A percentile compares a stretch with the other conserved stretches of the same genome.
These are phyloP conservation scores for Haliclona indistincta DNA, from an alignment of 37 sponge, comb jelly and placozoan genomes.

Conservation along the genomic window DNA sequence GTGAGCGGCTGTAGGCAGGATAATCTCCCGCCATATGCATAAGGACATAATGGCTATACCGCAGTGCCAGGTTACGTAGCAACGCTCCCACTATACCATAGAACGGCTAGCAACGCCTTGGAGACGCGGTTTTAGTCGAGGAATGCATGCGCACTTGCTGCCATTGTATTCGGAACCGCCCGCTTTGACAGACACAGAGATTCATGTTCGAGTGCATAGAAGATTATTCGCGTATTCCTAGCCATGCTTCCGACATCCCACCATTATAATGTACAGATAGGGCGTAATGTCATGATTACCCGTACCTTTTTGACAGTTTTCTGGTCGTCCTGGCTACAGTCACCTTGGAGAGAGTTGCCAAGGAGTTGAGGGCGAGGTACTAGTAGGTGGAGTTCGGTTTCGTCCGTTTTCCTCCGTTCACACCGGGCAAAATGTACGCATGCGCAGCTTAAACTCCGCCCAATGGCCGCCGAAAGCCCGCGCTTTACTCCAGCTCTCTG, in stretches of 20 bases:
- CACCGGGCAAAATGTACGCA: conserved; percentile 40
- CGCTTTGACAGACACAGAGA: not conserved
- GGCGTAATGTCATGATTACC: conserved; percentile 41
- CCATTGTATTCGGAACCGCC: not conserved
- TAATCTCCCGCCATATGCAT: no score
- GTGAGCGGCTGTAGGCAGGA: no score
- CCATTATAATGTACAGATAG: not conserved
- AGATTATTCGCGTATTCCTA: no score
- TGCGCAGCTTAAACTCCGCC: conserved; percentile 45
- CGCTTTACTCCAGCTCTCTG: not conserved
- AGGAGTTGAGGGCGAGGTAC: not conserved
- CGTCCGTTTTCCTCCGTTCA: conserved; percentile 41
- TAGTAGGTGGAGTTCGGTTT: conserved; percentile 4
- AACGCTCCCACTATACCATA: no score
- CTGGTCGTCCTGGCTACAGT: conserved; percentile 87
- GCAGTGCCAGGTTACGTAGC: no score
- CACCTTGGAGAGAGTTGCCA: conserved; percentile 67
- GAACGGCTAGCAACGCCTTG: conserved; percentile 6
- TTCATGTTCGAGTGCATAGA: no score
- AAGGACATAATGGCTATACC: no score
- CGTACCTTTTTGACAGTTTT: conserved; percentile 53
- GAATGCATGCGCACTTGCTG: no score
- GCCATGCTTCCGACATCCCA: not conserved
- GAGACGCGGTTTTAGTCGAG: not conserved
- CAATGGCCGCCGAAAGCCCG: no score